phyloP scores from a whole-genome alignment of 2,797 vertebrate genomes.

The Podarcis lilfordi region DNA sequence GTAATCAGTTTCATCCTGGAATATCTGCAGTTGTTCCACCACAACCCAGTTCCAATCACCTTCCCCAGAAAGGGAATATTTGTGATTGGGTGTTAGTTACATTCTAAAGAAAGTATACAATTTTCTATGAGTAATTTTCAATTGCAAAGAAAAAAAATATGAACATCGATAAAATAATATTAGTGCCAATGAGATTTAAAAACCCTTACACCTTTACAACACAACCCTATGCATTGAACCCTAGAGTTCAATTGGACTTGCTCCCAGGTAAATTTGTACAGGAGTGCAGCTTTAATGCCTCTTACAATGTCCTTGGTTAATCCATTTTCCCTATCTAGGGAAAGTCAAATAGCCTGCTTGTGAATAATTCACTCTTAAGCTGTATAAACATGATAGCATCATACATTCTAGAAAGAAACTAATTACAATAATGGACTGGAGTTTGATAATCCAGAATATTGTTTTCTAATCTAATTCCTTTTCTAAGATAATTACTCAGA shows the following conservation, averaged over 20 bases:
- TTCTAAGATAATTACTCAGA: constrained; percentile 80
- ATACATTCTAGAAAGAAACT: constrained; percentile 66
- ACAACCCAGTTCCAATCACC: not conserved
- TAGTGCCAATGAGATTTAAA: constrained; percentile 12
- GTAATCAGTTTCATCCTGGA: too few relatives aligned
- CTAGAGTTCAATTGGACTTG: not conserved
- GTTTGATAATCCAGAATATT: constrained; percentile 77
- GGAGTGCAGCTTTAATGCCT: constrained; percentile 19
- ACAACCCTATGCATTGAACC: not conserved
- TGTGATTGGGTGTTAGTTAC: too few relatives aligned
- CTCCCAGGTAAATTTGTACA: not conserved
- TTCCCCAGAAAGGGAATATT: too few relatives aligned
- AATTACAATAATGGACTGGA: constrained; percentile 72
- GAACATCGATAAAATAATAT: constrained; percentile 44
- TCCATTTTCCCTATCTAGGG: constrained; percentile 50
- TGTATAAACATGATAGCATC: constrained; percentile 73
- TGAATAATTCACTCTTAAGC: constrained; percentile 66
- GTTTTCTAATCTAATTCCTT: constrained; percentile 82
- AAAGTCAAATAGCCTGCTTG: constrained; percentile 45
- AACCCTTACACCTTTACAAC: not conserved
- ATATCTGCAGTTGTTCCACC: too few relatives aligned
- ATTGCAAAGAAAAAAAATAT: constrained; percentile 25
- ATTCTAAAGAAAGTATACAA: constrained; percentile 14
- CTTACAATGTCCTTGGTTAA: constrained; percentile 61
- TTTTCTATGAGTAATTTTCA: constrained; percentile 43